A percentile compares a stretch with the other conserved stretches of the same genome.
Evolutionary conservation across 2,113 vertebrate genomes (phyloP).

Genomic region (Sinocyclocheilus maitianheensis): DNA sequence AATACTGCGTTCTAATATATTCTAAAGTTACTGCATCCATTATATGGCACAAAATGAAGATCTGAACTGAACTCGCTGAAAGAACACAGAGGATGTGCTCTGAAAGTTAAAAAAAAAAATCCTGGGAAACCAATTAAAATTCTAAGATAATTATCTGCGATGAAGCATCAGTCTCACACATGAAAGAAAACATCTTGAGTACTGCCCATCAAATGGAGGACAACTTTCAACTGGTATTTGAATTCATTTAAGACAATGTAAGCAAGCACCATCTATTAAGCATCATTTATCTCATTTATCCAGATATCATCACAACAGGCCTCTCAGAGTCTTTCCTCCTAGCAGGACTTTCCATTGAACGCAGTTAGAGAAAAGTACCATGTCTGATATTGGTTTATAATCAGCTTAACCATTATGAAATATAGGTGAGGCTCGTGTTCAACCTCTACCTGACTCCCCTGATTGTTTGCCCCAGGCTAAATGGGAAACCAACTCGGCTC

Average conservation of each 20-base stretch:
- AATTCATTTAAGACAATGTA: slow-evolving; percentile 20
- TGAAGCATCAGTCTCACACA: slow-evolving; percentile 36
- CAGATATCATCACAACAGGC: slow-evolving; percentile 75
- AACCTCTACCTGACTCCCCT: slow-evolving; percentile 73
- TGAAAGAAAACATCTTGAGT: slow-evolving; percentile 28
- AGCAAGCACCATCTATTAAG: slow-evolving; percentile 35
- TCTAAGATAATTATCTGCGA: slow-evolving; percentile 12
- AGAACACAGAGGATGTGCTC: neutral
- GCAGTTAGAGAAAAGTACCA: slow-evolving; percentile 74
- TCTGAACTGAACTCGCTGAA: neutral
- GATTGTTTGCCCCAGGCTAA: slow-evolving; percentile 76
- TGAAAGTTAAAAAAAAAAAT: neutral
- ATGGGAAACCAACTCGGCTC: slow-evolving; percentile 73
- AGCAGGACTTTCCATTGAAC: slow-evolving; percentile 76
- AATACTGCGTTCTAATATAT: neutral
- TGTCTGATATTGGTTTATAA: slow-evolving; percentile 81
- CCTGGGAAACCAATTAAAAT: slow-evolving; percentile 27
- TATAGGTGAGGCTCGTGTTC: slow-evolving; percentile 72
- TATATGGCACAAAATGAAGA: neutral
- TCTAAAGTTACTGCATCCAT: neutral
- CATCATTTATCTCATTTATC: slow-evolving; percentile 75
- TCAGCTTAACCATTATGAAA: slow-evolving; percentile 80
- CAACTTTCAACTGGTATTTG: slow-evolving; percentile 41
- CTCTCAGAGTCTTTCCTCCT: slow-evolving; percentile 73
- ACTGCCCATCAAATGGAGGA: slow-evolving; percentile 15